Base-by-base conservation (phyloP, 92 coral and sea anemone species). In the Galaxea fascicularis region DNA sequence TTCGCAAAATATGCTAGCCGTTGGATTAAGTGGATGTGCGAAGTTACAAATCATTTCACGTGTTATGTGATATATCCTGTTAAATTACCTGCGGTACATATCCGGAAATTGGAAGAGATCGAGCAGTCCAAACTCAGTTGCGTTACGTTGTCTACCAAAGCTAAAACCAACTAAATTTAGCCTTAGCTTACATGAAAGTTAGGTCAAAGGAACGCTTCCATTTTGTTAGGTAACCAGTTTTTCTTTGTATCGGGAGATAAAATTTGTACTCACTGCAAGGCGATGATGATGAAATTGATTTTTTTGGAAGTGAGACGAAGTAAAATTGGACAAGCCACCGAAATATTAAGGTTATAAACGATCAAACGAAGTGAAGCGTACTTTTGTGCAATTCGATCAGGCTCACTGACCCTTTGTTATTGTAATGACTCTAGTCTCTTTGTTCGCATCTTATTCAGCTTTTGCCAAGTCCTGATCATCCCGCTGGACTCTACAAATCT, bases 391-490 rank as follows among this genome's bases (percentile, higher is more conserved):
- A 82, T 69, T 69, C 78, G 86, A 82, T 71, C 86, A 72, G 86
- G 77, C 78, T 72, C 86, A 82, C 27, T 82, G 57, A 41, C 59
- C 86, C 88, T 89, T 94, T 94, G 98, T 94, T 82, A 94, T 94
- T 94, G 91, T 94, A 94, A 94, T 94, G 88, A 92, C 92, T 82
- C 86, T 76, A 24, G 86, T 59, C 77, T 91, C 90, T 89, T 76
- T 75, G 78, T 87, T 80, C 67, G 74, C 77, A 65, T 78, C 76
- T 87, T 86, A 91, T 85, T 91, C 94, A 94, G 93, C 83, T 91
- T 87, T 83, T 66, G 82, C 79, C 78, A 86, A 78, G 87, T 81
- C 88, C 87, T 82, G 82, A 86, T 89, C 87, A 78, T 86, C 89
- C 90, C 71, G 83, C 84, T 89, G 91, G 88, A 86, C 83, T 58